Evolutionary conservation across 2,888 invertebrate species (phyloP).

Genomic region (Volucella inflata): DNA sequence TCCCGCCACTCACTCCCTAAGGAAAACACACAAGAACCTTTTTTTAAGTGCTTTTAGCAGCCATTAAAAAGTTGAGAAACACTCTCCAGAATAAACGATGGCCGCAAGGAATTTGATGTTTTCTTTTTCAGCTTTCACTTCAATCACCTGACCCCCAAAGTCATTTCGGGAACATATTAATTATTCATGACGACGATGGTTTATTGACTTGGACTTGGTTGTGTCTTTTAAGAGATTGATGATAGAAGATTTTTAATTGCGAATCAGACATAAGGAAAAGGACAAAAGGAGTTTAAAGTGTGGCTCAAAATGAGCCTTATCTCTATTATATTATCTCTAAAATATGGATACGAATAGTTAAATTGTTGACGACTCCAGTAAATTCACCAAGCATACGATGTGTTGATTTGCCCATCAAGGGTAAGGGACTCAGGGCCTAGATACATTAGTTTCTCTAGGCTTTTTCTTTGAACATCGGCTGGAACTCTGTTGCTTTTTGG

Average conservation of each 20-base stretch:
- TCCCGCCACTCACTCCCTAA: not conserved
- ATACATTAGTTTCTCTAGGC: too few species aligned
- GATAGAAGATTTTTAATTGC: slow-evolving; percentile 15
- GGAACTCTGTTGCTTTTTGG: too few species aligned
- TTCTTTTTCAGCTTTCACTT: slow-evolving; percentile 70
- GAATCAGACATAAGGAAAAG: not conserved
- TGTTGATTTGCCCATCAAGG: too few species aligned
- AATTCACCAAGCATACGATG: too few species aligned
- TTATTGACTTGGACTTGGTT: slow-evolving; percentile 47
- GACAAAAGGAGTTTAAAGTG: not conserved
- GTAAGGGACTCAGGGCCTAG: too few species aligned
- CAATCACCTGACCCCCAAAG: slow-evolving; percentile 73
- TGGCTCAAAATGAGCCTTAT: too few species aligned
- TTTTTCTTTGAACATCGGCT: too few species aligned
- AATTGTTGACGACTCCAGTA: too few species aligned
- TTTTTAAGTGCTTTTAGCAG: slow-evolving; percentile 74
- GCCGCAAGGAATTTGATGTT: slow-evolving; percentile 52
- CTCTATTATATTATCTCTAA: too few species aligned
- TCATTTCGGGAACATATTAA: slow-evolving; percentile 44
- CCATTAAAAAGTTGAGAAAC: slow-evolving; percentile 71
- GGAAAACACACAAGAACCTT: slow-evolving; percentile 51
- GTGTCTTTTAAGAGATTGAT: slow-evolving; percentile 53
- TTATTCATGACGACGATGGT: slow-evolving; percentile 73
- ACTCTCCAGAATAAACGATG: slow-evolving; percentile 56
- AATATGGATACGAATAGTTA: too few species aligned